phyloP scores from a whole-genome alignment of 2,113 vertebrate species.

The Myotis lucifugus region DNA sequence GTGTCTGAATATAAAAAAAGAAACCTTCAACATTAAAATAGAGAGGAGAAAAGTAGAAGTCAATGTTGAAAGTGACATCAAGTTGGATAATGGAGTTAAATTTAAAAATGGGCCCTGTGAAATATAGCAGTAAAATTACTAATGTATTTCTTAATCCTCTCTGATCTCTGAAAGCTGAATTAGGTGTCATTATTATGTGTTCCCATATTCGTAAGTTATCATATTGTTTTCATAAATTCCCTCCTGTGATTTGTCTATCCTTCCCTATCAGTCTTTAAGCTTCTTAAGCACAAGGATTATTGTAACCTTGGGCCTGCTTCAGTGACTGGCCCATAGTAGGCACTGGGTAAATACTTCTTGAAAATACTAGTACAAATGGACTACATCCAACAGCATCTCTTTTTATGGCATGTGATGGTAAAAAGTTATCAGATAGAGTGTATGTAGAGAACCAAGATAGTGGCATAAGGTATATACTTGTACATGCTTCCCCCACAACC shows the following conservation, averaged over 20 bases:
- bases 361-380: background rate
- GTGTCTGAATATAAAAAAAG: constrained; percentile 63
- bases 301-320: background rate
- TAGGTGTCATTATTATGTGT: background rate
- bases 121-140: constrained; percentile 37
- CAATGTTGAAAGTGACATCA: constrained; percentile 73
- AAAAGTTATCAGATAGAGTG: background rate
- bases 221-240: constrained; percentile 33
- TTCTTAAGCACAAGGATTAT: background rate
- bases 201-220: background rate
- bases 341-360: background rate
- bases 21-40: constrained; percentile 74
- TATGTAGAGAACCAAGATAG: no score
- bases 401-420: background rate
- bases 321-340: background rate
- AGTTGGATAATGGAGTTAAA: constrained; percentile 62
- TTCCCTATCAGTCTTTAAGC: background rate
- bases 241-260: background rate
- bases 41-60: constrained; percentile 71
- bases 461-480: no score
- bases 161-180: background rate
- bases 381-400: background rate
- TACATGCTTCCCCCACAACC: no score
- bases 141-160: constrained; percentile 9
- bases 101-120: constrained; percentile 56